These are phyloP conservation scores for Salvelinus alpinus DNA, from an alignment of 2,113 vertebrate species.

Conservation along the genomic window DNA sequence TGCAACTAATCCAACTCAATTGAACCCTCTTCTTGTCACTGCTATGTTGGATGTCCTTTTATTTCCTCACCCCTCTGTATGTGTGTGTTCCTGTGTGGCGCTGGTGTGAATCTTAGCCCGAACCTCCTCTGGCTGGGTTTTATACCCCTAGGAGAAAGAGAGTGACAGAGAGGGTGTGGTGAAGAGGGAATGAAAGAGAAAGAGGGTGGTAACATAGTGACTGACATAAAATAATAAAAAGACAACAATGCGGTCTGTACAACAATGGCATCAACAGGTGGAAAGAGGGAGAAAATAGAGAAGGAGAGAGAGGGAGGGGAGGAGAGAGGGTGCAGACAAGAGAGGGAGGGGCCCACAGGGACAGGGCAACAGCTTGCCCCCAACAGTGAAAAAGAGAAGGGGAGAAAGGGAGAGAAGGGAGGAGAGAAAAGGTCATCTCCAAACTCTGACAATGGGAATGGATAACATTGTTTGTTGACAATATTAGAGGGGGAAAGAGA, in stretches of 20 bases:
- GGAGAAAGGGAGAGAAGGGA: constrained; percentile 32
- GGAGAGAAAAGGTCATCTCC: constrained; percentile 69
- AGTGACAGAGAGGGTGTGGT: constrained; percentile 31
- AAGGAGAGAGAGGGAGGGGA: constrained; percentile 24
- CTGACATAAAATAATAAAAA: constrained; percentile 60
- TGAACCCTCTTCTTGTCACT: not conserved
- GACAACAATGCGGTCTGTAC: constrained; percentile 55
- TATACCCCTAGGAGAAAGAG: constrained; percentile 56
- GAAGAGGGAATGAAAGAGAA: not conserved
- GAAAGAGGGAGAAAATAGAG: constrained; percentile 58
- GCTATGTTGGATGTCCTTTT: not conserved
- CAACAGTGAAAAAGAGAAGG: constrained; percentile 68
- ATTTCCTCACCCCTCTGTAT: not conserved
- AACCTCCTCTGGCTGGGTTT: constrained; percentile 29
- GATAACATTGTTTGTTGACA: constrained; percentile 69
- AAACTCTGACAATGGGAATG: constrained; percentile 73
- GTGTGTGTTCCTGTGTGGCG: constrained; percentile 14
- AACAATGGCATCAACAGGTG: constrained; percentile 79
- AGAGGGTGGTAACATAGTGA: constrained; percentile 34
- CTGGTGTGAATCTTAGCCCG: constrained; percentile 7
- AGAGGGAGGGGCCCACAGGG: constrained; percentile 71
- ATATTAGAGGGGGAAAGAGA: constrained; percentile 4
- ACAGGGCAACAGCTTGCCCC: constrained; percentile 71
- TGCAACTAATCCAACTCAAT: not conserved
- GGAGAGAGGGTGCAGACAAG: constrained; percentile 51